A percentile compares a stretch with the other conserved stretches of the same genome.
Conservation (phyloP, 2,797 vertebrate species). For the Xenopus petersii region DNA sequence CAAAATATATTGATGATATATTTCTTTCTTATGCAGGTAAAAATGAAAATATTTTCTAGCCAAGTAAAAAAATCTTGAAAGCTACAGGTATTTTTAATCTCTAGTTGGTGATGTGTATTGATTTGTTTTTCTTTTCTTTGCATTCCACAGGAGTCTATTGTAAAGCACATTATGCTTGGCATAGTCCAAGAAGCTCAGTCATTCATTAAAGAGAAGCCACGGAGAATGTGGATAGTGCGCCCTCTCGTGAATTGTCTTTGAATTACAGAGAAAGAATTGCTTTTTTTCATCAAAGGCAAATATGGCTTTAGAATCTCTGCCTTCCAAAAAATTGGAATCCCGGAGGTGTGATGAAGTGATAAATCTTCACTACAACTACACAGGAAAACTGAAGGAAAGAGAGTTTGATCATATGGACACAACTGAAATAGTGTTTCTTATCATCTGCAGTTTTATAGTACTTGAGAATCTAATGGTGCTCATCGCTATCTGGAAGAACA, state of each 20-base stretch:
- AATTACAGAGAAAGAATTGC: slow-evolving; percentile 10
- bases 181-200: slow-evolving; percentile 9
- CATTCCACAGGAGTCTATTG: slow-evolving; percentile 53
- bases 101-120: no score
- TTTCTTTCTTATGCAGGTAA: no score
- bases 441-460: slow-evolving; percentile 85
- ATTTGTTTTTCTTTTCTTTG: slow-evolving; percentile 9
- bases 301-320: slow-evolving; percentile 18
- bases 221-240: slow-evolving; percentile 55
- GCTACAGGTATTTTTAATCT: no score
- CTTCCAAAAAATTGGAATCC: slow-evolving; percentile 29
- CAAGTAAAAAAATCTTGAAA: no score
- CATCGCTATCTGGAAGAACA: slow-evolving; percentile 93
- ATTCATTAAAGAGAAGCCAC: slow-evolving; percentile 40
- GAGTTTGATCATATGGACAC: slow-evolving; percentile 60
- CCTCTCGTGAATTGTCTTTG: slow-evolving; percentile 60
- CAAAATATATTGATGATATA: no score
- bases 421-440: slow-evolving; percentile 72
- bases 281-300: slow-evolving; percentile 9
- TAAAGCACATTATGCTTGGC: neutral
- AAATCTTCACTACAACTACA: slow-evolving; percentile 82
- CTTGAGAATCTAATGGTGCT: slow-evolving; percentile 92
- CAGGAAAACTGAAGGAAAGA: slow-evolving; percentile 78
- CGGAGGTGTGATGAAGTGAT: slow-evolving; percentile 58
- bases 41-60: no score